phyloP scores from a whole-genome alignment of 2,888 invertebrate genomes.

The Lymantria monacha region DNA sequence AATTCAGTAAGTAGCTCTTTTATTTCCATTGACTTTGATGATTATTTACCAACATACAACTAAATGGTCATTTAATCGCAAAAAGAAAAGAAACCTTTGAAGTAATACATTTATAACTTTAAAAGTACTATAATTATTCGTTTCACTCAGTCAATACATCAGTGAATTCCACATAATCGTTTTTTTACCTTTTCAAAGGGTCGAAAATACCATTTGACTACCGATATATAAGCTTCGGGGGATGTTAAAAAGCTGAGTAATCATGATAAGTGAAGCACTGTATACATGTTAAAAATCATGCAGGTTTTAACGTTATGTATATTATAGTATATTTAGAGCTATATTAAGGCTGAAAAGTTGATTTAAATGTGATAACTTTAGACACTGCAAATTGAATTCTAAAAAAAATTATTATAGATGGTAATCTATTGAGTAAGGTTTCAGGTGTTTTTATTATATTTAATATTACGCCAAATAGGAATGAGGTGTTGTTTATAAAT shows the following conservation, averaged over 20 bases:
- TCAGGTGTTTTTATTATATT: too few species aligned
- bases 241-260: slow-evolving; percentile 35
- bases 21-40: not conserved
- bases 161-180: slow-evolving; percentile 29
- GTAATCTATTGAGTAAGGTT: too few species aligned
- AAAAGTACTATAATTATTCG: not conserved
- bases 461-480: too few species aligned
- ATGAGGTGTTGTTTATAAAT: too few species aligned
- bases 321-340: too few species aligned
- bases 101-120: not conserved
- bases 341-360: too few species aligned
- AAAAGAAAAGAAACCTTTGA: not conserved
- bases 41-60: not conserved
- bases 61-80: too few species aligned
- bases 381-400: too few species aligned
- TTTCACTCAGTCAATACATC: slow-evolving; percentile 11
- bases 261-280: slow-evolving; percentile 38
- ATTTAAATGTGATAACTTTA: too few species aligned
- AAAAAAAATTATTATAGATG: too few species aligned
- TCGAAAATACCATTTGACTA: slow-evolving; percentile 36
- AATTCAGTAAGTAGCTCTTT: not conserved
- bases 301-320: too few species aligned
- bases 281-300: not conserved
- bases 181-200: slow-evolving; percentile 36
- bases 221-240: slow-evolving; percentile 29